Evolutionary conservation across 2,113 vertebrate species (phyloP).

Genomic region (Pandion haliaetus): DNA sequence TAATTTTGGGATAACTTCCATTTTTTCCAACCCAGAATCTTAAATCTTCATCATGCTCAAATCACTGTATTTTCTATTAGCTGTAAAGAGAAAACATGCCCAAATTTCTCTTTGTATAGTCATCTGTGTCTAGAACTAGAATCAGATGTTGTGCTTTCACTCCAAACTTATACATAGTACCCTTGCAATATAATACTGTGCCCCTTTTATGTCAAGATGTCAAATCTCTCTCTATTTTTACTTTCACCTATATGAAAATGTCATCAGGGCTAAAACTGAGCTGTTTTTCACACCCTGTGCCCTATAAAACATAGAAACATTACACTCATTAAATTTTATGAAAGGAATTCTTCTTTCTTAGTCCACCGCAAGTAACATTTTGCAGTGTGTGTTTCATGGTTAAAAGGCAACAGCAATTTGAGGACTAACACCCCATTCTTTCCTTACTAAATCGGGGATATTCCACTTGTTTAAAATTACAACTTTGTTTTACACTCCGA

Average conservation of each 20-base stretch:
- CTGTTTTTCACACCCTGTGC: conserved; percentile 52
- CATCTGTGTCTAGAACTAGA: neutral
- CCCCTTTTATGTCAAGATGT: conserved; percentile 35
- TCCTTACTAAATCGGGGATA: neutral
- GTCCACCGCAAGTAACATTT: neutral
- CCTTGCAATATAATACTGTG: neutral
- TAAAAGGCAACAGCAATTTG: conserved; percentile 25
- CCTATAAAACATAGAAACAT: conserved; percentile 39
- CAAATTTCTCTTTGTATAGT: neutral
- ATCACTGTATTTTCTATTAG: neutral
- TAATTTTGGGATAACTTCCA: neutral
- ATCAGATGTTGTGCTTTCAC: conserved; percentile 40
- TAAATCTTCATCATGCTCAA: neutral
- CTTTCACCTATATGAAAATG: conserved; percentile 59
- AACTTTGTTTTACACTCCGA: neutral
- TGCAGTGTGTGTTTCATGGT: neutral
- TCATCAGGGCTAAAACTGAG: conserved; percentile 46
- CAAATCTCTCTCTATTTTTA: conserved; percentile 38
- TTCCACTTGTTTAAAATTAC: conserved; percentile 18
- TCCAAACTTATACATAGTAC: neutral
- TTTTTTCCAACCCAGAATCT: neutral
- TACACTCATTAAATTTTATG: conserved; percentile 53
- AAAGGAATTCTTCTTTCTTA: conserved; percentile 37
- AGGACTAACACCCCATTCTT: neutral
- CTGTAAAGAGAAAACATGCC: conserved; percentile 7